A percentile compares a stretch with the other conserved stretches of the same genome.
These are phyloP conservation scores for Macrosiphum euphorbiae DNA, from an alignment of 2,888 invertebrate genomes.

Conservation along the genomic window DNA sequence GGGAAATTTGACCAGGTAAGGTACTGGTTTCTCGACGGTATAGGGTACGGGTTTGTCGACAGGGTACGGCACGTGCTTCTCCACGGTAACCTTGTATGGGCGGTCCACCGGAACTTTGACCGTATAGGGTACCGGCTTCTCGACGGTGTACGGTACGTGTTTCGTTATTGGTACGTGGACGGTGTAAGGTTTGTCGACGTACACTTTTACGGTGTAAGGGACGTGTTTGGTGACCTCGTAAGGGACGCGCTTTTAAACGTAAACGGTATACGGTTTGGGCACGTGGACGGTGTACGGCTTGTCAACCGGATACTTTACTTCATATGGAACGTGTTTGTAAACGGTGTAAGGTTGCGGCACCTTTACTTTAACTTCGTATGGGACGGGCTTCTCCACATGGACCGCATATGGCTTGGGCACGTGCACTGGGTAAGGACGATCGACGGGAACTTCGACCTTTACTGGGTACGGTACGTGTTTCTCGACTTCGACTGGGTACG, in stretches of 20 bases:
- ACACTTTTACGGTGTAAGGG: slow-evolving; percentile 69
- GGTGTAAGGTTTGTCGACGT: slow-evolving; percentile 72
- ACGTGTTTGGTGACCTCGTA: slow-evolving; percentile 68
- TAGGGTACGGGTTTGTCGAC: slow-evolving; percentile 65
- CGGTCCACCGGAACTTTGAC: slow-evolving; percentile 78
- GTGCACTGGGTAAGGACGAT: slow-evolving; percentile 69
- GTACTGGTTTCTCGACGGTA: slow-evolving; percentile 67
- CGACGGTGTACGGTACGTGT: slow-evolving; percentile 56
- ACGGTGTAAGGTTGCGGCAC: slow-evolving; percentile 69
- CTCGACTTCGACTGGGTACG: slow-evolving; percentile 68
- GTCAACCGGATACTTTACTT: slow-evolving; percentile 74
- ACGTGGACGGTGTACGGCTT: slow-evolving; percentile 66
- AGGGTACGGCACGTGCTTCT: slow-evolving; percentile 76
- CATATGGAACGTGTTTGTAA: slow-evolving; percentile 82
- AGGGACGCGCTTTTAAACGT: slow-evolving; percentile 67
- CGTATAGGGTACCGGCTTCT: slow-evolving; percentile 76
- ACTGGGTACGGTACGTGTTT: slow-evolving; percentile 68
- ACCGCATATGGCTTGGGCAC: slow-evolving; percentile 68
- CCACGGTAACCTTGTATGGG: slow-evolving; percentile 75
- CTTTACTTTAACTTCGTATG: slow-evolving; percentile 67
- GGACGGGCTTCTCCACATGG: slow-evolving; percentile 67
- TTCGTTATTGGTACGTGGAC: slow-evolving; percentile 65
- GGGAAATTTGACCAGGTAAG: slow-evolving; percentile 68
- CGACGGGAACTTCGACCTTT: slow-evolving; percentile 69
- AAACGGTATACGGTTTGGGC: slow-evolving; percentile 66